phyloP scores from a whole-genome alignment of 2,888 invertebrate species.

The Phymatocera aterrima region DNA sequence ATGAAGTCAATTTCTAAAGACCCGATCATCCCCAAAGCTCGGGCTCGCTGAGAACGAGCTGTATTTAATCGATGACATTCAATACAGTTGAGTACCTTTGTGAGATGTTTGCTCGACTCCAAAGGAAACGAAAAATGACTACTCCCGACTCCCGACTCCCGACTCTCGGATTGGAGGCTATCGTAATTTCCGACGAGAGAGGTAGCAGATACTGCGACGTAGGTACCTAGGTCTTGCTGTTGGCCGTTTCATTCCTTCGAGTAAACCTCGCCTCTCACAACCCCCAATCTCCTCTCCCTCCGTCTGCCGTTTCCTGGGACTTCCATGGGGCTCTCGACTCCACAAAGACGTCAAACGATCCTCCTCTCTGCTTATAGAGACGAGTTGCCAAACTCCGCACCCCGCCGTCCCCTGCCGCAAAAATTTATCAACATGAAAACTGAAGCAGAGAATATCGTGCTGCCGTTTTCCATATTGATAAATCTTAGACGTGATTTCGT shows the following conservation, averaged over 20 bases:
- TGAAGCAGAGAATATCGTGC: too few relatives aligned
- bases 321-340: slow-evolving; percentile 37
- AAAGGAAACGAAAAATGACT: slow-evolving; percentile 44
- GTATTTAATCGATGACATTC: slow-evolving; percentile 45
- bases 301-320: slow-evolving; percentile 38
- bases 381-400: slow-evolving; percentile 28
- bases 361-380: not conserved
- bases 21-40: slow-evolving; percentile 28
- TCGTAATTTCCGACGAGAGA: slow-evolving; percentile 45
- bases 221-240: not conserved
- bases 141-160: slow-evolving; percentile 39
- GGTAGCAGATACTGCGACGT: not conserved
- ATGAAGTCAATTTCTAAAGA: slow-evolving; percentile 32
- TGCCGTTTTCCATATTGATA: not conserved
- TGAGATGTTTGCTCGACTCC: slow-evolving; percentile 34
- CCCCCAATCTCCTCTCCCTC: slow-evolving; percentile 19
- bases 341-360: slow-evolving; percentile 39
- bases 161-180: slow-evolving; percentile 32
- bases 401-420: not conserved
- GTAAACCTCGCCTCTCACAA: slow-evolving; percentile 30
- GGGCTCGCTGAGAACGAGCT: not conserved
- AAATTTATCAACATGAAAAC: not conserved
- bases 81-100: slow-evolving; percentile 45
- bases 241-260: slow-evolving; percentile 39
- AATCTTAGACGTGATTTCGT: too few relatives aligned